A percentile compares a stretch with the other conserved stretches of the same genome.
These are phyloP conservation scores for Xenopus laevis DNA, from an alignment of 2,113 vertebrate genomes.

Conservation along the genomic window DNA sequence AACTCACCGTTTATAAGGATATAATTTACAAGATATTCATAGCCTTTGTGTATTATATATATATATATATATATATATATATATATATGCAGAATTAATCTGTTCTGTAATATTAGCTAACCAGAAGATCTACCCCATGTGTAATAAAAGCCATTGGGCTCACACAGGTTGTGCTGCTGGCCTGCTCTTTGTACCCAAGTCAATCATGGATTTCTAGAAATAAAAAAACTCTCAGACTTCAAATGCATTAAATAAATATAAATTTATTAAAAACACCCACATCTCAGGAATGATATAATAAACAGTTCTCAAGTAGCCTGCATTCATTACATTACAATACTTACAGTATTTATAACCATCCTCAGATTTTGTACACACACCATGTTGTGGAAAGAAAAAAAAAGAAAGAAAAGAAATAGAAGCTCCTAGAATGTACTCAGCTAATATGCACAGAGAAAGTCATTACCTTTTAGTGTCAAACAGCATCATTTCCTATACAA, in stretches of 20 bases:
- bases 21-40: too few relatives aligned
- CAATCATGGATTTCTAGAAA: not conserved
- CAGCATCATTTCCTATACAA: constrained; percentile 76
- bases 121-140: too few relatives aligned
- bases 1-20: too few relatives aligned
- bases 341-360: constrained; percentile 97
- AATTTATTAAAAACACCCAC: constrained; percentile 99
- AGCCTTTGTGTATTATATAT: too few relatives aligned
- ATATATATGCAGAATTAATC: too few relatives aligned
- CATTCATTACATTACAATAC: constrained; percentile 98
- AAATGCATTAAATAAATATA: constrained; percentile 99
- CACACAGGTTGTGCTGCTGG: too few relatives aligned
- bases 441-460: constrained; percentile 74
- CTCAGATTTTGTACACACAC: constrained; percentile 80
- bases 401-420: constrained; percentile 51
- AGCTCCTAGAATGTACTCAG: constrained; percentile 64
- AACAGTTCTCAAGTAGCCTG: constrained; percentile 99
- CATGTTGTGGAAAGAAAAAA: constrained; percentile 72
- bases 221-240: constrained; percentile 49
- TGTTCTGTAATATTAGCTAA: too few relatives aligned
- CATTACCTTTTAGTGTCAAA: constrained; percentile 89
- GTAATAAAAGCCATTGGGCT: too few relatives aligned
- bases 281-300: constrained; percentile 99
- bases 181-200: too few relatives aligned
- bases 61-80: too few relatives aligned